Base-by-base conservation (phyloP, 2,797 vertebrate species). In the Gymnoscopelus microlampas region DNA sequence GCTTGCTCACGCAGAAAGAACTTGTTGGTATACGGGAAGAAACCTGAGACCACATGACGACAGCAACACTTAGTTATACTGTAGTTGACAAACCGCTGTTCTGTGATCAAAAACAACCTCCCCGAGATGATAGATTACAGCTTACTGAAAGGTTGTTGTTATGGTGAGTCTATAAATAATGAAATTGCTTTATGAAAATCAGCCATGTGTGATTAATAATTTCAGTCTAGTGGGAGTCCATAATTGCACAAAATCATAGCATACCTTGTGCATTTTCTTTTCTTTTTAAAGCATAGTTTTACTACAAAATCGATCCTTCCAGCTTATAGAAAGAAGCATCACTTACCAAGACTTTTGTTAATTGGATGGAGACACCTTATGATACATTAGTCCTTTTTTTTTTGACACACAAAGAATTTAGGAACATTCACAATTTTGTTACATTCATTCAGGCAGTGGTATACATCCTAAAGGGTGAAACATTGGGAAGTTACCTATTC, bases 21-120 rank as follows among this genome's bases (percentile, higher is more conserved):
- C 87, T 95, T 95, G 91, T 92, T 92, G 75, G 89, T 83, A 3
- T 82, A 82, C 86, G 93, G 93, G 78, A 94, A 94, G 77, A 96
- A 68, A 92, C 91, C 96, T 98, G 90, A 79, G 78, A 88, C 51
- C 77, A 89, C 77, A 82, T 23, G 70, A 73, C 54, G 80, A 6
- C 26, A 74, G 68, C 69, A 82, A 44, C 39, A 29, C 26, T 29
- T 29, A 44, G 39, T 44, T 44, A 44, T 44, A 44, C 39, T 10
- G 39, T 44, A 44, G 39, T 9, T 44, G 9, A 44, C 39, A 44
- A 44, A 44, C 39, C 39, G 9, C 6, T 77, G 69, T 48, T 68
- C 12, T 73, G 50, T 64, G 29, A 39, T 39, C 8, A 44, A 44
- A 44, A 44, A 44, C 8, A 44, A 44, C 9, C 39, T 10, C 39